Evolutionary conservation across 92 coral and sea anemone species (phyloP).

Genomic region (Meandrina meandrites): DNA sequence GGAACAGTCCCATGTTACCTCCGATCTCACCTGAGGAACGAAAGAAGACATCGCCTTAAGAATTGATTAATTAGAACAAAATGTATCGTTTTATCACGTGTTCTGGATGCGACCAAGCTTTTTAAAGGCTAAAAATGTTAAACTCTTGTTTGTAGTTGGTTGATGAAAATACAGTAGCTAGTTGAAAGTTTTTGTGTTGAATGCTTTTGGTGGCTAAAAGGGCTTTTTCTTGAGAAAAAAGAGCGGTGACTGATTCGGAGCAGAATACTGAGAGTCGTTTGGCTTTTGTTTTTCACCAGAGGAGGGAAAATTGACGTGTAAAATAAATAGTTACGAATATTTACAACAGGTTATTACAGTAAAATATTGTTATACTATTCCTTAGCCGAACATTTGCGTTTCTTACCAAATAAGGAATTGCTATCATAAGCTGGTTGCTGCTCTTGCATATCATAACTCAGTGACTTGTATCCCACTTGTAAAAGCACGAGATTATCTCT

Average conservation of each 20-base stretch:
- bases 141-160: background rate
- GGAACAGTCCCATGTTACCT: constrained; percentile 35
- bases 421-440: constrained; percentile 39
- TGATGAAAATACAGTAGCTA: background rate
- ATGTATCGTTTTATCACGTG: background rate
- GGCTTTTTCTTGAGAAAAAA: background rate
- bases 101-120: background rate
- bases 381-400: background rate
- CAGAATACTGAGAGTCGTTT: background rate
- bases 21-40: constrained; percentile 26
- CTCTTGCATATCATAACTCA: constrained; percentile 37
- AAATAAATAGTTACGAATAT: background rate
- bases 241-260: too few relatives aligned
- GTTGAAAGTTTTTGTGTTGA: background rate
- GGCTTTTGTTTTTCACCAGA: background rate
- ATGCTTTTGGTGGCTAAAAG: background rate
- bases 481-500: constrained; percentile 42
- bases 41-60: background rate
- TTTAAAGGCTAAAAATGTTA: background rate
- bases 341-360: background rate
- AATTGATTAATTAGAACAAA: background rate
- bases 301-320: background rate
- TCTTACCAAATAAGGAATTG: constrained; percentile 39
- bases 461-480: constrained; percentile 39
- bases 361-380: background rate